These are phyloP conservation scores for Bergia sp. DNA, from an alignment of 92 coral and sea anemone species.

Conservation along the genomic window DNA sequence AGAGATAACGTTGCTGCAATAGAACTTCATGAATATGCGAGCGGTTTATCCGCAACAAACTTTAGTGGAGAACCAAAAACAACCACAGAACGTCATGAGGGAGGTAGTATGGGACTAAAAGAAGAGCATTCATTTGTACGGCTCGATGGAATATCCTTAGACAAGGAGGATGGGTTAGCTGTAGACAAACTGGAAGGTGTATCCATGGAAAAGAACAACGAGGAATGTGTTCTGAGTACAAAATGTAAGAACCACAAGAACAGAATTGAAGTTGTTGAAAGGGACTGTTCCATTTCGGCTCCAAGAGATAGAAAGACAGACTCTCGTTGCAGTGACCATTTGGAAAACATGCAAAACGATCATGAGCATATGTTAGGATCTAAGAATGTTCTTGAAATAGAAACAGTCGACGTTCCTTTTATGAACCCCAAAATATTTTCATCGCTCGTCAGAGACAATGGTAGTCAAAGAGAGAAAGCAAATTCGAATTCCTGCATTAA, in stretches of 20 bases:
- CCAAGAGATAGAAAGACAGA: not conserved
- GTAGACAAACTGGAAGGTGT: not conserved
- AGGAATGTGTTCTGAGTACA: not conserved
- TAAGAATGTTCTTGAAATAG: no score
- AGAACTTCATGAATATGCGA: not conserved
- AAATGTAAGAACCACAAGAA: not conserved
- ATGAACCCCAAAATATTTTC: constrained; percentile 14
- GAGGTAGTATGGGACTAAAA: not conserved
- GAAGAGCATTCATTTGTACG: not conserved
- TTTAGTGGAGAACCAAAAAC: not conserved
- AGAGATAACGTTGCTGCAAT: not conserved
- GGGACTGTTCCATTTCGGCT: not conserved
- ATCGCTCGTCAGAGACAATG: not conserved
- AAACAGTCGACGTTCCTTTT: constrained; percentile 11
- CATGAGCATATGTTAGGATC: not conserved
- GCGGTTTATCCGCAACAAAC: no score
- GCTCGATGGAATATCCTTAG: not conserved
- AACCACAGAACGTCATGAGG: not conserved
- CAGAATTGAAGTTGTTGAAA: not conserved
- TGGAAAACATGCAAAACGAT: not conserved
- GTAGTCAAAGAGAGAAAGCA: not conserved
- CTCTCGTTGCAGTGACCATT: not conserved
- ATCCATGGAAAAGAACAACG: not conserved
- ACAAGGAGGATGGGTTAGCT: not conserved
- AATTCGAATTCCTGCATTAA: not conserved